A percentile compares a stretch with the other conserved stretches of the same genome.
phyloP scores from a whole-genome alignment of 2,113 vertebrate genomes.

The Chaetodon trifascialis region DNA sequence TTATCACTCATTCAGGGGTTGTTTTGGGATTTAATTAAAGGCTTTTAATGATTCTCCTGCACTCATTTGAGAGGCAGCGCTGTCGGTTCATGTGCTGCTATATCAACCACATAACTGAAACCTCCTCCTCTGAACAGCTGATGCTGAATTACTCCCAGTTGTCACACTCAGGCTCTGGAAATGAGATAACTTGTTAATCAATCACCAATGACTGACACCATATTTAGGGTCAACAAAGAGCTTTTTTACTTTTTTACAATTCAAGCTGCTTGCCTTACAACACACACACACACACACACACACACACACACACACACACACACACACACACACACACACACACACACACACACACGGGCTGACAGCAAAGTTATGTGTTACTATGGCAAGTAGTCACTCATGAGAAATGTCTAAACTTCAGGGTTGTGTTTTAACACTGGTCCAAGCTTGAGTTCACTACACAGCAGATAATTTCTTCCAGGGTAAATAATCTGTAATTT shows the following conservation, averaged over 20 bases:
- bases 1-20: slow-evolving; percentile 18
- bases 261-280: background rate
- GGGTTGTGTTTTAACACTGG: background rate
- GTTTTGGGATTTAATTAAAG: slow-evolving; percentile 57
- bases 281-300: too few species aligned
- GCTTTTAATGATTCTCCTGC: slow-evolving; percentile 25
- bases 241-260: too few species aligned
- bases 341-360: background rate
- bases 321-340: too few species aligned
- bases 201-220: background rate
- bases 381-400: background rate
- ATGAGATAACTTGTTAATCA: background rate
- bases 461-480: background rate
- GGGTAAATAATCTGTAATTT: background rate
- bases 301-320: too few species aligned
- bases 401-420: background rate
- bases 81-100: background rate
- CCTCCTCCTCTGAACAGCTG: background rate
- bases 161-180: background rate
- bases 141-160: background rate
- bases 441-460: background rate
- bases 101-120: background rate
- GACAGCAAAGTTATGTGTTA: background rate
- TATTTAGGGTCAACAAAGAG: background rate
- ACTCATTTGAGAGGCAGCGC: background rate